Conservation (phyloP, 2,888 invertebrate genomes). For the Tillus elongatus region DNA sequence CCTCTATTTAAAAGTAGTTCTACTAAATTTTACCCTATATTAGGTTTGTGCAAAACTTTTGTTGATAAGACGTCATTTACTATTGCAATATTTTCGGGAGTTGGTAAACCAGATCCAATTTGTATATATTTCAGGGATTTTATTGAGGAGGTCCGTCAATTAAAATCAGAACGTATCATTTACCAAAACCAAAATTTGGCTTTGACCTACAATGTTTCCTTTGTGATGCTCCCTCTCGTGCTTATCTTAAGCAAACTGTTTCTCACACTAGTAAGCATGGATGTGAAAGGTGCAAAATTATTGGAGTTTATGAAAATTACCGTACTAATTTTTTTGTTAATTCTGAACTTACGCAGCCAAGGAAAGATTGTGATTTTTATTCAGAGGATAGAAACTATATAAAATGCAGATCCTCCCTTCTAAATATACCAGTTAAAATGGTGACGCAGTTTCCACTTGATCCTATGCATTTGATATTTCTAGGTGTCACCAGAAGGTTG, state of each 20-base stretch:
- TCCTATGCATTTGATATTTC: slow-evolving; percentile 16
- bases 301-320: slow-evolving; percentile 12
- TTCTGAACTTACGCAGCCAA: background rate
- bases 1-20: slow-evolving; percentile 18
- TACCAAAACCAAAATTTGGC: slow-evolving; percentile 6
- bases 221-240: slow-evolving; percentile 18
- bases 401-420: background rate
- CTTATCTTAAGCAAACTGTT: slow-evolving; percentile 16
- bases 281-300: slow-evolving; percentile 17
- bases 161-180: slow-evolving; percentile 7
- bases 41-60: slow-evolving; percentile 14
- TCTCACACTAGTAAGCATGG: slow-evolving; percentile 16
- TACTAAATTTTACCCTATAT: slow-evolving; percentile 17
- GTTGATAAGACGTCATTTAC: slow-evolving; percentile 14
- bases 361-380: background rate
- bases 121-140: slow-evolving; percentile 13
- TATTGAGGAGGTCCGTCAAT: slow-evolving; percentile 14
- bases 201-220: slow-evolving; percentile 15
- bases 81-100: slow-evolving; percentile 16
- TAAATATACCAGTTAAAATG: background rate
- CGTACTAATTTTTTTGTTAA: slow-evolving; percentile 10
- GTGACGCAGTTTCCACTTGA: slow-evolving; percentile 14
- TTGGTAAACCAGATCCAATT: slow-evolving; percentile 14
- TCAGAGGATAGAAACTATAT: background rate
- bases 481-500: slow-evolving; percentile 15